phyloP scores from a whole-genome alignment of 2,797 vertebrate species.

The Huso huso region DNA sequence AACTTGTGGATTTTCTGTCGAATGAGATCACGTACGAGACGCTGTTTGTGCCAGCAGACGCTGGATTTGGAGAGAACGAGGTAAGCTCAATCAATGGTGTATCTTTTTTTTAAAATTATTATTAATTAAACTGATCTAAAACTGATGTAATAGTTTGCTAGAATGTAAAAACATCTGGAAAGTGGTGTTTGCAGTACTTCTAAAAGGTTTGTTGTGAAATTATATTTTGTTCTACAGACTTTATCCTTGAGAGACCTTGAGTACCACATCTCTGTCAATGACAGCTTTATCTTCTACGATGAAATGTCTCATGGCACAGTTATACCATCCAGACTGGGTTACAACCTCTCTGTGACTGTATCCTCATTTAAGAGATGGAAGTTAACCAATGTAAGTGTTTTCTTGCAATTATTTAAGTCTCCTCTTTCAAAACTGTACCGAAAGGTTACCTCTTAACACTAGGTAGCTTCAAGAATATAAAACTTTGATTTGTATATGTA shows the following conservation, averaged over 20 bases:
- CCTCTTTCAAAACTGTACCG: no score
- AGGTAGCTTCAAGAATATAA: no score
- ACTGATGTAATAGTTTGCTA: background rate
- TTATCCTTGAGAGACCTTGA: conserved; percentile 79
- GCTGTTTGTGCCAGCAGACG: conserved; percentile 80
- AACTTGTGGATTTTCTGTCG: conserved; percentile 68
- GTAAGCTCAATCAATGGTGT: conserved; percentile 41
- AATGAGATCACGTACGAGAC: conserved; percentile 67
- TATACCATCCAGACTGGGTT: conserved; percentile 69
- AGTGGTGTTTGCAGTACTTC: no score
- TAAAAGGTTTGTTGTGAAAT: background rate
- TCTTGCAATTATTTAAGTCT: no score
- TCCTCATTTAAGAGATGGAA: conserved; percentile 33
- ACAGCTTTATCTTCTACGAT: conserved; percentile 58
- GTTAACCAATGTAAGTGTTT: conserved; percentile 21
- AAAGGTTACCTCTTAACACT: no score
- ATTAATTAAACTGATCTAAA: background rate
- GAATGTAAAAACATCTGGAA: background rate
- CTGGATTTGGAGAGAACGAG: conserved; percentile 71
- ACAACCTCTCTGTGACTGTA: conserved; percentile 57
- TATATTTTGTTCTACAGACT: conserved; percentile 51
- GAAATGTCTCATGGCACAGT: conserved; percentile 56
- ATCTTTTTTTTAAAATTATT: background rate
- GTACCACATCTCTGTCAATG: conserved; percentile 72
- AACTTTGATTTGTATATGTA: no score